Conservation (phyloP, 2,113 vertebrate species). For the Trichechus manatus region DNA sequence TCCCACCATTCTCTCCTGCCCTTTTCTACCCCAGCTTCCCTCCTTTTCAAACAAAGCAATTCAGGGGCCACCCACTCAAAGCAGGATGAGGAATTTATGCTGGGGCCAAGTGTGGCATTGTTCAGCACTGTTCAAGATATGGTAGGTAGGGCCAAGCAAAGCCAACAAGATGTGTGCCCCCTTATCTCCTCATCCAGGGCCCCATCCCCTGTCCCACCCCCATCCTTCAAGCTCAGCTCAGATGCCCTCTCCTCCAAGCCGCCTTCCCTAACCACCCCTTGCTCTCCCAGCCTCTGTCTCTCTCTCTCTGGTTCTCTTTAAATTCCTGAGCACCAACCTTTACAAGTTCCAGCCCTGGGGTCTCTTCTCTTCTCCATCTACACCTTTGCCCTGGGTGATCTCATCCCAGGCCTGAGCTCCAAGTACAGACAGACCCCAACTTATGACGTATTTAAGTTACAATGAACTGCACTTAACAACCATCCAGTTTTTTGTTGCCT, state of each 20-base stretch:
- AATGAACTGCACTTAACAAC: no score
- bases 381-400: neutral
- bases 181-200: neutral
- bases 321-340: neutral
- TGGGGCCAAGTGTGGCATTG: neutral
- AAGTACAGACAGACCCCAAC: no score
- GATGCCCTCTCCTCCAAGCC: neutral
- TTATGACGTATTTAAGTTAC: no score
- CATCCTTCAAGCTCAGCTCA: neutral
- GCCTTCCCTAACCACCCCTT: neutral
- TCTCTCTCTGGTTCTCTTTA: no score
- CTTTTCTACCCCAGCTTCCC: conserved; percentile 3
- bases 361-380: neutral
- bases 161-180: no score
- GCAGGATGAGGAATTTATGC: no score
- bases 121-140: rapidly evolving
- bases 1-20: conserved; percentile 22
- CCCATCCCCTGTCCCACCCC: neutral
- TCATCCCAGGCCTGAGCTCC: neutral
- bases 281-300: neutral
- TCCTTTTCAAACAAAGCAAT: conserved; percentile 46
- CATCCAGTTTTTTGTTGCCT: no score
- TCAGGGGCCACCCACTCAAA: neutral
- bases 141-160: neutral
- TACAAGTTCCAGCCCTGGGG: no score